Evolutionary conservation across 2,888 invertebrate species (phyloP).

Genomic region (Drosophila cognata): DNA sequence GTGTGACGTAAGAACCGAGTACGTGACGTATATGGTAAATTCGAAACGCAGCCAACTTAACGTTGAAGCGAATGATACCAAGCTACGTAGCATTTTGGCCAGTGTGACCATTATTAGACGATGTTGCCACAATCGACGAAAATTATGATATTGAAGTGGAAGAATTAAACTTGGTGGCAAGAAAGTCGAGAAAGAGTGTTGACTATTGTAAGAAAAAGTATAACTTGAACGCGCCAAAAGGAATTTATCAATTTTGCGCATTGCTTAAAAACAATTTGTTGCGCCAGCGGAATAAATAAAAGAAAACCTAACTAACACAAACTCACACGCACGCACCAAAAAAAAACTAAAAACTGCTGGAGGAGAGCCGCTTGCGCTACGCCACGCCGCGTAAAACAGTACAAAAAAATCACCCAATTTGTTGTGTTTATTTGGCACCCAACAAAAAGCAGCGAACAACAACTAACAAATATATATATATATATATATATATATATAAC

Average conservation of each 20-base stretch:
- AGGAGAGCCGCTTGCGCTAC: conserved; percentile 36
- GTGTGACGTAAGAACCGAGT: conserved; percentile 26
- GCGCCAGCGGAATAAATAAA: conserved; percentile 5
- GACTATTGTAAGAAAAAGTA: conserved; percentile 72
- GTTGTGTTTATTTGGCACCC: neutral
- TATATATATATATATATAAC: neutral
- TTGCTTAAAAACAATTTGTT: conserved; percentile 13
- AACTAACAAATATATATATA: no score
- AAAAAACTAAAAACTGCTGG: conserved; percentile 22
- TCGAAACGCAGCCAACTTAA: conserved; percentile 47
- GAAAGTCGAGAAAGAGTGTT: conserved; percentile 72
- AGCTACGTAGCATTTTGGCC: conserved; percentile 20
- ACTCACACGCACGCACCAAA: conserved; percentile 35
- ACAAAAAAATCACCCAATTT: conserved; percentile 2
- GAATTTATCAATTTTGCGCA: conserved; percentile 33
- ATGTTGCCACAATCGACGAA: conserved; percentile 82
- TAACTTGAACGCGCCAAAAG: conserved; percentile 64
- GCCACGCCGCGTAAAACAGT: conserved; percentile 36
- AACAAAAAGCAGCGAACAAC: neutral
- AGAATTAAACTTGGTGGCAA: conserved; percentile 70
- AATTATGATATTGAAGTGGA: conserved; percentile 61
- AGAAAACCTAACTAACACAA: conserved; percentile 19
- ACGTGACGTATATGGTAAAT: conserved; percentile 25
- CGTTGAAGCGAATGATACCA: conserved; percentile 29
- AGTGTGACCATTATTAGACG: conserved; percentile 78